Evolutionary conservation across 35 echinoderm and acorn worm genomes (phyloP).

Genomic region (Anneissia japonica): DNA sequence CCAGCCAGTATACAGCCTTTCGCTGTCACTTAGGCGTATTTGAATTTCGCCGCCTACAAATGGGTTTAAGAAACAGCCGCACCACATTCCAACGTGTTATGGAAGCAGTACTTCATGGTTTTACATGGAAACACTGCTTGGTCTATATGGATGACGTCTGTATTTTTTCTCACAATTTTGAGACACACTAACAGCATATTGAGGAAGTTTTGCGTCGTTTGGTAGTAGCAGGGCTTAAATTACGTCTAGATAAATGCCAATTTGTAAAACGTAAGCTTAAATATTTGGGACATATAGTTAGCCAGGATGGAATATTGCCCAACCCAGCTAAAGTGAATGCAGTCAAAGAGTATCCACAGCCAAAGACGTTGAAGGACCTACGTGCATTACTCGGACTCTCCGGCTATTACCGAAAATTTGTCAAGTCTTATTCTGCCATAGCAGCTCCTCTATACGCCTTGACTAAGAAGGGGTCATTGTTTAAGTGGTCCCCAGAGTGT

Average conservation of each 20-base stretch:
- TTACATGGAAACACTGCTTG: conserved; percentile 4
- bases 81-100: conserved; percentile 16
- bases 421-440: conserved; percentile 4
- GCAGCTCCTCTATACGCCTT: conserved; percentile 12
- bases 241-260: conserved; percentile 45
- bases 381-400: conserved; percentile 18
- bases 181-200: conserved; percentile 6
- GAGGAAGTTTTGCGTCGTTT: conserved; percentile 20
- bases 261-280: conserved; percentile 18
- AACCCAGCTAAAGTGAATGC: conserved; percentile 26
- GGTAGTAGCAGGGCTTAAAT: conserved; percentile 6
- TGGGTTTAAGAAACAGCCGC: not conserved
- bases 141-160: conserved; percentile 1
- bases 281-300: conserved; percentile 47
- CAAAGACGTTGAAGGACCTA: conserved; percentile 12
- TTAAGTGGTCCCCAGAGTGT: not conserved
- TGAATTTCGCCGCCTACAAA: conserved; percentile 13
- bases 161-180: conserved; percentile 14
- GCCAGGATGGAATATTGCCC: conserved; percentile 4
- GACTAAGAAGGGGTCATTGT: conserved; percentile 27
- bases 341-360: conserved; percentile 31
- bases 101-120: conserved; percentile 10
- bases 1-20: conserved; percentile 10
- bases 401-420: conserved; percentile 28
- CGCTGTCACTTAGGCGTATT: not conserved